These are phyloP conservation scores for Helicoverpa zea DNA, from an alignment of 1,140 invertebrate genomes.

Conservation along the genomic window DNA sequence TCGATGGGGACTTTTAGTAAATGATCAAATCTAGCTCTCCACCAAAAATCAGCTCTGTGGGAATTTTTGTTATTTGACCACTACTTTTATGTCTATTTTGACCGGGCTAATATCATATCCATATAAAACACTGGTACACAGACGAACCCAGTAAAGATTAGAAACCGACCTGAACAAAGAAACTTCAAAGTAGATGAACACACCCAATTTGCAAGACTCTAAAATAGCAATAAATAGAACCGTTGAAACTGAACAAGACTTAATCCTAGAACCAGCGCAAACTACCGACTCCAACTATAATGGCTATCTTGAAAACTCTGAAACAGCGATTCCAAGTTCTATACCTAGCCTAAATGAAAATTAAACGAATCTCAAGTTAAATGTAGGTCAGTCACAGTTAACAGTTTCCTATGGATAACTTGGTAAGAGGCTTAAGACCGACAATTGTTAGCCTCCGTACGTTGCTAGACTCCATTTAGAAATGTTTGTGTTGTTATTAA, in stretches of 20 bases:
- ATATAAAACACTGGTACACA: too few species aligned
- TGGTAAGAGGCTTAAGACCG: conserved; percentile 27
- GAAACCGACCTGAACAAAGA: too few species aligned
- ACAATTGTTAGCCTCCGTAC: conserved; percentile 20
- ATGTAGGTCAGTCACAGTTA: conserved; percentile 38
- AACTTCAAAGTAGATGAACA: too few species aligned
- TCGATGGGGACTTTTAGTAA: too few species aligned
- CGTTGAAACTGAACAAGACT: not conserved
- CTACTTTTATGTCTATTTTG: too few species aligned
- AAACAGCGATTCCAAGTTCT: conserved; percentile 2
- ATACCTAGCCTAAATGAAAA: conserved; percentile 41
- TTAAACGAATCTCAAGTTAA: conserved; percentile 37
- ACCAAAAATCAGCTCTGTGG: too few species aligned
- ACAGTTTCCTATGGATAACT: conserved; percentile 6
- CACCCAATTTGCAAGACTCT: not conserved
- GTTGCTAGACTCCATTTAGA: conserved; percentile 32
- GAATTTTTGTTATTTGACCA: too few species aligned
- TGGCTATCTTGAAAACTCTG: conserved; percentile 10
- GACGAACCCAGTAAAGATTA: too few species aligned
- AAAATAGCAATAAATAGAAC: not conserved
- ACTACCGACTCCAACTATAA: conserved; percentile 2
- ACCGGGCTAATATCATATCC: too few species aligned
- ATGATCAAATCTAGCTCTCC: too few species aligned
- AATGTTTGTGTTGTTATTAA: conserved; percentile 18
- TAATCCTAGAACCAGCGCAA: not conserved